These are phyloP conservation scores for Prosopocoilus inquinatus DNA, from an alignment of 2,888 invertebrate species.

Conservation along the genomic window DNA sequence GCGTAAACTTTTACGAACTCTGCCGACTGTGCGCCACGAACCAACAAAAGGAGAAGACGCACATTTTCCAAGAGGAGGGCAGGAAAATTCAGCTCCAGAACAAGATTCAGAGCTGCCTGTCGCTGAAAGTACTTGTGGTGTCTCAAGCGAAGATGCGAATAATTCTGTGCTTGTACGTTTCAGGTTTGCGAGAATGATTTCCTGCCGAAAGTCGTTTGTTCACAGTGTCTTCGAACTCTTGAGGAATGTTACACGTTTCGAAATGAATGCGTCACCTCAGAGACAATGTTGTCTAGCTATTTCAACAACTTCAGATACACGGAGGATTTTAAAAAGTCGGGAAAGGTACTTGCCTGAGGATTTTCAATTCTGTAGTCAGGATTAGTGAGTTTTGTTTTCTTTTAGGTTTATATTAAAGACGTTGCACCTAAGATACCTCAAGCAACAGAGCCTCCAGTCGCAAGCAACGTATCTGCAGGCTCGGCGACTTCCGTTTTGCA, in stretches of 20 bases:
- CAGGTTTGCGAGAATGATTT: constrained; percentile 68
- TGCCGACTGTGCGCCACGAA: constrained; percentile 69
- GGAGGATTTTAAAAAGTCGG: constrained; percentile 62
- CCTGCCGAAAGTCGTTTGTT: constrained; percentile 67
- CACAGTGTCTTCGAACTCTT: constrained; percentile 61
- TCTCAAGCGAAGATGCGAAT: not conserved
- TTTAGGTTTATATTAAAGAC: constrained; percentile 60
- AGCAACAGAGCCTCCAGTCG: not conserved
- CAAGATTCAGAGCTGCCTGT: constrained; percentile 65
- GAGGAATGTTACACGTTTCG: constrained; percentile 63
- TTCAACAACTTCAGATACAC: constrained; percentile 61
- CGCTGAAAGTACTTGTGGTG: constrained; percentile 56
- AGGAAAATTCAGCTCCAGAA: constrained; percentile 61
- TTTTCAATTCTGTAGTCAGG: not conserved
- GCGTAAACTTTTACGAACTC: constrained; percentile 69
- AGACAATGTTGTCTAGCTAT: constrained; percentile 66
- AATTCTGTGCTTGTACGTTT: constrained; percentile 21
- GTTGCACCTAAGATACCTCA: constrained; percentile 30
- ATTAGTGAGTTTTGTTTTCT: constrained; percentile 8
- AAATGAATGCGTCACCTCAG: constrained; percentile 63
- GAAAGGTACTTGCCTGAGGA: constrained; percentile 52
- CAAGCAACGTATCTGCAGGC: too few species aligned
- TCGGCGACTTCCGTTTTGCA: not conserved
- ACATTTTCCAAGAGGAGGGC: constrained; percentile 67
- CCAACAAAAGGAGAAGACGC: constrained; percentile 63